These are phyloP conservation scores for Amblyopsis hoosieri DNA, from an alignment of 2,797 vertebrate genomes.

Conservation along the genomic window DNA sequence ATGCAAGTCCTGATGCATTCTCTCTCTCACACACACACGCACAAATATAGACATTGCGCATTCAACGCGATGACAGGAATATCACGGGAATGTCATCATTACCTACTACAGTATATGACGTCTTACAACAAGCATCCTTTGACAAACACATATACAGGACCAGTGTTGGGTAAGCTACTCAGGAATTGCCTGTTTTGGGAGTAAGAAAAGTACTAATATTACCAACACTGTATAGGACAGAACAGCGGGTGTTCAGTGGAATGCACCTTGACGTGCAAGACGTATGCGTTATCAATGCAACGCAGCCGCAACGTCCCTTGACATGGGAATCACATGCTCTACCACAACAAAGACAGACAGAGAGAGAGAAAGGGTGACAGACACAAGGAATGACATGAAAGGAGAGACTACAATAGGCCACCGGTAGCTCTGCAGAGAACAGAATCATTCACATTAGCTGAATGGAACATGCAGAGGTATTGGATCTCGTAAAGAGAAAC, in stretches of 20 bases:
- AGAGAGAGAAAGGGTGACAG: conserved; percentile 20
- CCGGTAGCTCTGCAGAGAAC: conserved; percentile 40
- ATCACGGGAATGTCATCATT: too few relatives aligned
- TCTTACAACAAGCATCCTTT: neutral
- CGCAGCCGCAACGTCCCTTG: conserved; percentile 25
- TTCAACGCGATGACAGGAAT: too few relatives aligned
- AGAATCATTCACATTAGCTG: conserved; percentile 41
- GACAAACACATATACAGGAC: neutral
- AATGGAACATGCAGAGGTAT: conserved; percentile 54
- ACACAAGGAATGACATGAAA: conserved; percentile 9
- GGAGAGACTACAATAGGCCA: conserved; percentile 20
- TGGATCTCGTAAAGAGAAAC: conserved; percentile 35
- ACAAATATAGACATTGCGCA: too few relatives aligned
- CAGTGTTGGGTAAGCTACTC: too few relatives aligned
- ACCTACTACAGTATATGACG: too few relatives aligned
- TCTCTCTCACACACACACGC: too few relatives aligned
- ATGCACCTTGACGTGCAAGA: neutral
- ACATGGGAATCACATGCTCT: conserved; percentile 30
- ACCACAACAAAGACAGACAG: conserved; percentile 34
- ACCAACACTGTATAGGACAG: neutral
- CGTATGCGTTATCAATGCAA: neutral
- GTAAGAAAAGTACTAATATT: too few relatives aligned
- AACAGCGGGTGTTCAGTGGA: too few relatives aligned
- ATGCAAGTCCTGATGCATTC: too few relatives aligned
- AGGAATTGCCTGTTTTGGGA: too few relatives aligned